Base-by-base conservation (phyloP, 1,140 invertebrate genomes). In the Euglossa dilemma region DNA sequence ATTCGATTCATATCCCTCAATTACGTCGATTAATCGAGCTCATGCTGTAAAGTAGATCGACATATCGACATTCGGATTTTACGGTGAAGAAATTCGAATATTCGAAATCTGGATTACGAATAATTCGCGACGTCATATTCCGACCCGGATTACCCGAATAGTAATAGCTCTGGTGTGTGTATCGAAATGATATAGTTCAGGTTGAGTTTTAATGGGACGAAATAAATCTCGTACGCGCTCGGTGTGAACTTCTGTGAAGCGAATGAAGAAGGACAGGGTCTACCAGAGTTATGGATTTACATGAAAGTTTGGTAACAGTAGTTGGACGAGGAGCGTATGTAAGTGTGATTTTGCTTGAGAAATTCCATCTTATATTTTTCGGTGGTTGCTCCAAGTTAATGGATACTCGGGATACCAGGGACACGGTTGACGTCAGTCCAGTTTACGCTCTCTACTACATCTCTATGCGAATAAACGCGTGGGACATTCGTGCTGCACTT, bases 331-430 rank as follows among this genome's bases (percentile, higher is more conserved):
- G 6, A 28, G 20, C 25, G 63, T 23, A 45, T 18, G 47, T 85
- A 66, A 71, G 59, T 59, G 72, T 56, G 50, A 74, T 85, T 47
- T 75, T 36, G 56, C 56, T 76, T 59, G 50, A 18, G 76, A 56
- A 81, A 85, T 86, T 81, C 75, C 83, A 45, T 75, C 59, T 81
- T 86, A 85, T 70, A 86, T 85, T 85, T 81, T 85, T 86, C 77
- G 77, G 69, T 28, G 16, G 45, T 85, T 67, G 57, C 36, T 81
- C 61, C 71, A 76, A 86, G 71, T 57, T 86, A 86, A 85, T 86
- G 77, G 78, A 47, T 64, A 71, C 73, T 72, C 57, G 64, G n/a
- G 54, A 85, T 77, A 82, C 77, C 75, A 85, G 83, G 83, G 85
- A 85, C 85, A 74, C 70, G 66, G 52, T 71, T 86, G 85, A 86